Evolutionary conservation across 1,140 invertebrate species (phyloP).

Genomic region (Phenacoccus solenopsis): DNA sequence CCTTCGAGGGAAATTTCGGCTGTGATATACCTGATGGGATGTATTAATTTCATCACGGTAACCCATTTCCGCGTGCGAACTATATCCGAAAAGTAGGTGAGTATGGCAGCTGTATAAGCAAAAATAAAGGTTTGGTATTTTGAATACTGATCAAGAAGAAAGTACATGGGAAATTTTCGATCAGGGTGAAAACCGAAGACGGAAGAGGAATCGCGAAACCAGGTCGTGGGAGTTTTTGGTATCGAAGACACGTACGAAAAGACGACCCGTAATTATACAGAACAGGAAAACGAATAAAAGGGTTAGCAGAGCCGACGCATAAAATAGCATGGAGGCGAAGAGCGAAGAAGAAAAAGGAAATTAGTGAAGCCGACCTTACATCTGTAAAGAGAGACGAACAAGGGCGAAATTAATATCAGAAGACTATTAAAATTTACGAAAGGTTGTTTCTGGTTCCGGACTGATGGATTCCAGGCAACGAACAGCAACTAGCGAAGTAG

Average conservation of each 20-base stretch:
- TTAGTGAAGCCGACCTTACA: conserved; percentile 16
- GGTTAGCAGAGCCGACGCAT: neutral
- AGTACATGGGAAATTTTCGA: neutral
- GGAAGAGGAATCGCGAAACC: neutral
- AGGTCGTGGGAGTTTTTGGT: neutral
- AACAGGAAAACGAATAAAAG: conserved; percentile 2
- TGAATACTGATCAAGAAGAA: neutral
- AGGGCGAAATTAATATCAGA: conserved; percentile 13
- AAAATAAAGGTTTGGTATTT: neutral
- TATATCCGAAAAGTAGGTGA: neutral
- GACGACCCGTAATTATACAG: neutral
- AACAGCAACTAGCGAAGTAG: conserved; percentile 1
- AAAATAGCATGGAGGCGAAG: too few species aligned
- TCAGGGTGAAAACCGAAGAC: neutral
- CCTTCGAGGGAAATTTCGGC: too few species aligned
- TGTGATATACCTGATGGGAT: too few species aligned
- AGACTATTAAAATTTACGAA: conserved; percentile 17
- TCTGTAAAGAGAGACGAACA: neutral
- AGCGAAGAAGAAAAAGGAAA: conserved; percentile 3
- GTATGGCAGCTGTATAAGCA: neutral
- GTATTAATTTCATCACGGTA: too few species aligned
- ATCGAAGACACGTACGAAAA: neutral
- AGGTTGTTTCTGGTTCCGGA: conserved; percentile 9
- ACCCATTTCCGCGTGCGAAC: neutral
- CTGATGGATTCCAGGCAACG: neutral